Conservation (phyloP, 2,888 invertebrate genomes). For the Lymantria dispar region DNA sequence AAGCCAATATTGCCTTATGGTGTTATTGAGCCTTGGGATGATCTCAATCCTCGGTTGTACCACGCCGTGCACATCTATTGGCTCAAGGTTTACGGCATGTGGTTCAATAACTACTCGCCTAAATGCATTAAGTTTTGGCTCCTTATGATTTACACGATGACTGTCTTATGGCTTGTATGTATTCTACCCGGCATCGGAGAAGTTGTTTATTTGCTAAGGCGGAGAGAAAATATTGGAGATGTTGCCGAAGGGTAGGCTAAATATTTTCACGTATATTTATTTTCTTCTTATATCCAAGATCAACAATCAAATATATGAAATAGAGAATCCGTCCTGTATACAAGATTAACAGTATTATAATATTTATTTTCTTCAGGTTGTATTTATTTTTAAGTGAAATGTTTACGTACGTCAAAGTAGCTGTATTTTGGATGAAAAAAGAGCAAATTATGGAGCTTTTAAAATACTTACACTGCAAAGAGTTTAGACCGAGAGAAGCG, state of each 20-base stretch:
- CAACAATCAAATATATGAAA: constrained; percentile 12
- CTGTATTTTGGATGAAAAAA: constrained; percentile 71
- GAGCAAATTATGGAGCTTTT: constrained; percentile 62
- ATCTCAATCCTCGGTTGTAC: constrained; percentile 66
- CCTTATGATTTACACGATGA: constrained; percentile 55
- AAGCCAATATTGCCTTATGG: constrained; percentile 62
- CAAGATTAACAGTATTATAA: background rate
- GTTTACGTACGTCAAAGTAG: constrained; percentile 75
- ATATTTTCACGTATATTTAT: constrained; percentile 31
- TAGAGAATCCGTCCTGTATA: background rate
- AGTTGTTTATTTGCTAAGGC: constrained; percentile 86
- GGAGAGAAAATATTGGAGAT: constrained; percentile 83
- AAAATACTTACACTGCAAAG: constrained; percentile 60
- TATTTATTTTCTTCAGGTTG: constrained; percentile 50
- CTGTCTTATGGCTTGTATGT: constrained; percentile 72
- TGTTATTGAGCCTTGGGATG: constrained; percentile 64
- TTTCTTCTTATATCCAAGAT: constrained; percentile 30
- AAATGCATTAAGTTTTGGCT: constrained; percentile 59
- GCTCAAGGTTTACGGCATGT: constrained; percentile 77
- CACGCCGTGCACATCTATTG: constrained; percentile 75
- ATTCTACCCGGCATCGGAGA: constrained; percentile 81
- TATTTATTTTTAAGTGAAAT: constrained; percentile 78
- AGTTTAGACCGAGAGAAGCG: constrained; percentile 64
- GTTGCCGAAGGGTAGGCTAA: constrained; percentile 77
- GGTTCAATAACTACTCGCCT: constrained; percentile 63